Conservation (phyloP, 2,113 vertebrate genomes). For the Pionites leucogaster region DNA sequence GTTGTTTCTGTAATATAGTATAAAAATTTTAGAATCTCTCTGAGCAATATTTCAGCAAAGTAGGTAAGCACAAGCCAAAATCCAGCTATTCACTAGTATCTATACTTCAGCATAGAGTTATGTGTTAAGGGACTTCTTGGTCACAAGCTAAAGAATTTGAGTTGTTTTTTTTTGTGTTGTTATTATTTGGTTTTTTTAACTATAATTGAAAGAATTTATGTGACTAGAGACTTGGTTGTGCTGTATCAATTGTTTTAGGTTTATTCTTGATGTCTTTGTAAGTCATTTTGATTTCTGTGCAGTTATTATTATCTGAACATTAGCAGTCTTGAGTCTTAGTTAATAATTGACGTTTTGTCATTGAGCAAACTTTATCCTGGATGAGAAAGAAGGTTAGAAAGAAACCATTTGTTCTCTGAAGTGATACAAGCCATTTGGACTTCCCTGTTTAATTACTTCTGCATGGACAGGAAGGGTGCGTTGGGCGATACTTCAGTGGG, state of each 20-base stretch:
- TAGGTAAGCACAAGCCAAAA: not conserved
- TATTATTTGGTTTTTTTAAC: not conserved
- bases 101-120: not conserved
- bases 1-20: not conserved
- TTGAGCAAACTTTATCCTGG: not conserved
- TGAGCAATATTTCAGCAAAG: not conserved
- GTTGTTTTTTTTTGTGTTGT: not conserved
- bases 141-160: not conserved
- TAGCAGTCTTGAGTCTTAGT: not conserved
- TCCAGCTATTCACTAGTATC: not conserved
- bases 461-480: not conserved
- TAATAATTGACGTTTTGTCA: conserved; percentile 5
- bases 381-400: not conserved
- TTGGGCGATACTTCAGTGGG: not conserved
- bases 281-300: not conserved
- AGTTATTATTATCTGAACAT: not conserved
- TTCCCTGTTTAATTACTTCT: not conserved
- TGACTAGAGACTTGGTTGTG: not conserved
- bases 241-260: not conserved
- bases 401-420: not conserved
- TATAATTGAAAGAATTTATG: not conserved
- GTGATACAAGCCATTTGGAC: not conserved
- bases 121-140: not conserved
- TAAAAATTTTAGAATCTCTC: not conserved
- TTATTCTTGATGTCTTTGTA: not conserved